Conservation (phyloP, 2,888 invertebrate species). For the Andrena camellia region DNA sequence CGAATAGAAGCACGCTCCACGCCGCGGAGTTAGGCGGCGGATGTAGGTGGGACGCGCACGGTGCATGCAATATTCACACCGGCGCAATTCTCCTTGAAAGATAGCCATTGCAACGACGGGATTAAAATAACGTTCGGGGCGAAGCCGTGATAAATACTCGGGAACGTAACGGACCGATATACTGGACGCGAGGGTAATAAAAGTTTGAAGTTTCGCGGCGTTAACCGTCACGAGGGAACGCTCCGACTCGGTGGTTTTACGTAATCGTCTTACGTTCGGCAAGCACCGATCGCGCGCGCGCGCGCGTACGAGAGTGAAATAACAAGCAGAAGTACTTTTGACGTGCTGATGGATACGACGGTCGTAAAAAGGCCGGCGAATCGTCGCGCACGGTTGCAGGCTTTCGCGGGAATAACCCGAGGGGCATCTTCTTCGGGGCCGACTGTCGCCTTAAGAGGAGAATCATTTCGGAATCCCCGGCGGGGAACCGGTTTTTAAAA, state of each 20-base stretch:
- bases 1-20: not conserved
- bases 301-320: conserved; percentile 2
- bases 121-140: conserved; percentile 8
- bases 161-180: not conserved
- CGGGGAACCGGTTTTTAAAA: conserved; percentile 67
- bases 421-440: not conserved
- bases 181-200: not conserved
- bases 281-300: conserved; percentile 1
- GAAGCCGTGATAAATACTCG: conserved; percentile 2
- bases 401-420: conserved; percentile 20
- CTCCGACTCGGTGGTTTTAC: conserved; percentile 15
- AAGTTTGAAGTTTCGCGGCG: conserved; percentile 7
- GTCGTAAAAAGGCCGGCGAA: conserved; percentile 14
- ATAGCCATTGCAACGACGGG: not conserved
- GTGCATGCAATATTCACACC: not conserved
- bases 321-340: not conserved
- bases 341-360: not conserved
- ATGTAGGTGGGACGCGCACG: conserved; percentile 1
- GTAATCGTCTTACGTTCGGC: conserved; percentile 25
- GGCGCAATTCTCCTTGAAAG: not conserved
- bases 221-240: conserved; percentile 10
- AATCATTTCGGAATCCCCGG: conserved; percentile 44
- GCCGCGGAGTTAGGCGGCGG: not conserved
- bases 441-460: conserved; percentile 51
- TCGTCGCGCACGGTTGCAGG: not conserved